These are phyloP conservation scores for Cremastinae sp. DNA, from an alignment of 2,888 invertebrate species.

Conservation along the genomic window DNA sequence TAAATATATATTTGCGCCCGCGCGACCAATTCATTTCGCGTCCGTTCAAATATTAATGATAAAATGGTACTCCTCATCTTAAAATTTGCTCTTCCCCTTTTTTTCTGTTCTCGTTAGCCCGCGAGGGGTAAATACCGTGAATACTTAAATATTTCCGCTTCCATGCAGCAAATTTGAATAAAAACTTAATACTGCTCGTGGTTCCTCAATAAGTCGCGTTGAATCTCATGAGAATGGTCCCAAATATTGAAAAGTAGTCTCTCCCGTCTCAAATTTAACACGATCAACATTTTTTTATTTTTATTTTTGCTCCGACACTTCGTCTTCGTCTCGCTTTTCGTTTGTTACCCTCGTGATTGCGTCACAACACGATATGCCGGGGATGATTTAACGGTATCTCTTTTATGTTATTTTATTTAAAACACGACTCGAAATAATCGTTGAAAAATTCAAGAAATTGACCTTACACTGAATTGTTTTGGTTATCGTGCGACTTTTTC, in stretches of 20 bases:
- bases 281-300: constrained; percentile 33
- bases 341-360: constrained; percentile 42
- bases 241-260: constrained; percentile 76
- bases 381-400: background rate
- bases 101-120: constrained; percentile 43
- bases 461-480: background rate
- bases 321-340: background rate
- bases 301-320: constrained; percentile 13
- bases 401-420: background rate
- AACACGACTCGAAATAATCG: background rate
- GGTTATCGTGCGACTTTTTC: background rate
- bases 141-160: constrained; percentile 40
- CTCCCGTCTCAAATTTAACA: constrained; percentile 53
- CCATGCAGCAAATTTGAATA: constrained; percentile 63
- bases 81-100: constrained; percentile 22
- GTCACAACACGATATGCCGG: constrained; percentile 30
- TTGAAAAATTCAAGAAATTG: constrained; percentile 1
- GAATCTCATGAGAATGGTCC: constrained; percentile 76
- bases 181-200: constrained; percentile 72
- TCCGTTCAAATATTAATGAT: constrained; percentile 45
- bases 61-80: constrained; percentile 23
- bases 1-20: constrained; percentile 39
- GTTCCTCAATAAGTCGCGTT: constrained; percentile 67
- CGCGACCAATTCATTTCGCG: constrained; percentile 48
- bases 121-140: constrained; percentile 44